Percentiles rank a stretch among this genome's conserved stretches.
Conservation (phyloP, 2,888 invertebrate species). For the Bimastos eiseni region DNA sequence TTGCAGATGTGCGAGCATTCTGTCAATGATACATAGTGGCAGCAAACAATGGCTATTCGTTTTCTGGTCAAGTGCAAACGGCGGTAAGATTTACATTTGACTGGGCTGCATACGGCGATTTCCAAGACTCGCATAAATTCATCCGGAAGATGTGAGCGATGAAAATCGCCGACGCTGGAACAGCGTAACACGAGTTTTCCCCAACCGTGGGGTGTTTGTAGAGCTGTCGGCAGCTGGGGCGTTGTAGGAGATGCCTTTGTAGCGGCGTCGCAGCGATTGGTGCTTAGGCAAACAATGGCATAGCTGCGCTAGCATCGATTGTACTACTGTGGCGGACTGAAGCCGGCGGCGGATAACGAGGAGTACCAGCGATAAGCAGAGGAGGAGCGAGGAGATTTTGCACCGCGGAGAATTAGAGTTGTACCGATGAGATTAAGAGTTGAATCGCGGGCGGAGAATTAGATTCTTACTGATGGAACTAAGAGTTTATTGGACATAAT, state of each 20-base stretch:
- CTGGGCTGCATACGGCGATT: neutral
- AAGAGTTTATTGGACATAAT: no score
- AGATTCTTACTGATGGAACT: neutral
- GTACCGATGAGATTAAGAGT: neutral
- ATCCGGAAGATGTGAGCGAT: neutral
- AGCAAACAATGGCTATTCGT: neutral
- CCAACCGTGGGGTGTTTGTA: neutral
- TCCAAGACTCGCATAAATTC: neutral
- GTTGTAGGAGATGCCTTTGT: neutral
- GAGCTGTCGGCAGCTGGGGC: neutral
- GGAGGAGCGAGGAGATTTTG: neutral
- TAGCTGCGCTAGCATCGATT: neutral
- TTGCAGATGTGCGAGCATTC: neutral
- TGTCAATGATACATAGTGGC: neutral
- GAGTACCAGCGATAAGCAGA: neutral
- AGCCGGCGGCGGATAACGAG: neutral
- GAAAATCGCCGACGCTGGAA: neutral
- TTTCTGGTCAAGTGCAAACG: neutral
- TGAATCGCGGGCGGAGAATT: neutral
- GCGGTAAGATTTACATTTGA: neutral
- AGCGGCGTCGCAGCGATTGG: neutral
- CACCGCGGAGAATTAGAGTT: neutral
- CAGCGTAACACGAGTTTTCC: neutral
- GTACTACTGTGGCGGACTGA: neutral
- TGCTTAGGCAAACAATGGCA: neutral